Evolutionary conservation across 2,113 vertebrate genomes (phyloP), one percentile per base, ranked within the genome.

Genomic region (Sardina pilchardus): DNA sequence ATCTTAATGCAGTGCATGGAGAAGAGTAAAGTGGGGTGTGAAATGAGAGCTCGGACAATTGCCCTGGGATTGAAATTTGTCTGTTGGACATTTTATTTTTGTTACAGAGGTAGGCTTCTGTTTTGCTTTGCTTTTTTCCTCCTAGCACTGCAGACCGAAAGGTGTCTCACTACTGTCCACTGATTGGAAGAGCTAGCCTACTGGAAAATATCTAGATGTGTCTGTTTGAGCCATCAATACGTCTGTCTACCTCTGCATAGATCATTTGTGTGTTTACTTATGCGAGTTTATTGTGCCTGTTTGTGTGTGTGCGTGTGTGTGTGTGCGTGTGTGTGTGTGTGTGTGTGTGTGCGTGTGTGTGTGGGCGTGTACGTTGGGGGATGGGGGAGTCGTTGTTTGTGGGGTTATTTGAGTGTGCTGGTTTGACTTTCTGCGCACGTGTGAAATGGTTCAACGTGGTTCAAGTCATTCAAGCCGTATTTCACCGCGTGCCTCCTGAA

Each of bases 401-500:
- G 59, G 6, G 59, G n/a, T 71, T 78, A 67, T 30, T n/a, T 30
- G n/a, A 10, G 71, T 78, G 34, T 78, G 71, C 71, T 78, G 36
- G 30, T 36, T 78, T 78, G 30, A 75, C 10, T 36, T 6, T 67
- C 26, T 36, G 30, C 16, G 12, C 9, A 75, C 12, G 30, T 36
- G 12, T 75, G 67, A 75, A 75, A 75, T 36, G 71, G 71, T 78
- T 36, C 71, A 39, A 30, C 71, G 26, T 36, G 30, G 71, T 78
- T 78, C 71, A 78, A 78, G 30, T 34, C 71, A 78, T 78, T 78
- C 71, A 78, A 78, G 26, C 34, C 71, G 16, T 39, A 78, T 78
- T 78, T 78, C 71, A 78, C 16, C 5, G 12, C 19, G 71, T 78
- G 71, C 4, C 39, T 78, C 71, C 71, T 78, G 71, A 78, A 36